A percentile compares a stretch with the other conserved stretches of the same genome.
These are phyloP conservation scores for Punctoribates punctum DNA, from an alignment of 2,888 invertebrate species.

Conservation along the genomic window DNA sequence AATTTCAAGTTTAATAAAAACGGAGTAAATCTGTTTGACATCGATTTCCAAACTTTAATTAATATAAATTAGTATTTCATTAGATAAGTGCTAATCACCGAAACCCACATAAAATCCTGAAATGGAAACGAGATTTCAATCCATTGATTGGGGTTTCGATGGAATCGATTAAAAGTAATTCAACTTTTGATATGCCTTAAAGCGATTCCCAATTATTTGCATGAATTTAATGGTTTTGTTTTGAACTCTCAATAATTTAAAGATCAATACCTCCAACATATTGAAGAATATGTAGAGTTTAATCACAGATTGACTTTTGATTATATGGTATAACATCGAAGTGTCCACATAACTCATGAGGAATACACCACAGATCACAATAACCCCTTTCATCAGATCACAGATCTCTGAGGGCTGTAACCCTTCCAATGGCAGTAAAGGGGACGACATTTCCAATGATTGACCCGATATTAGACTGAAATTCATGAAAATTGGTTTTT, in stretches of 20 bases:
- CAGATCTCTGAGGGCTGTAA: conserved; percentile 87
- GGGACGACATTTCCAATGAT: conserved; percentile 48
- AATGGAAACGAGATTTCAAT: background rate
- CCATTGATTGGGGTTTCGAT: background rate
- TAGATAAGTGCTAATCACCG: background rate
- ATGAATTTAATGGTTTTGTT: background rate
- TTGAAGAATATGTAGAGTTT: conserved; percentile 99
- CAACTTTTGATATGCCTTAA: background rate
- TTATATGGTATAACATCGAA: conserved; percentile 93
- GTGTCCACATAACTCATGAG: conserved; percentile 90
- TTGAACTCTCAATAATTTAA: background rate
- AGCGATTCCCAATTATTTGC: background rate
- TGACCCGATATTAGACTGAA: background rate
- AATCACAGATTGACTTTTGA: conserved; percentile 89
- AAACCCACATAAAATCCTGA: background rate
- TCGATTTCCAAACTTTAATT: background rate
- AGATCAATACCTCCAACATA: conserved; percentile 79
- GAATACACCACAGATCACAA: conserved; percentile 74
- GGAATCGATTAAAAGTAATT: background rate
- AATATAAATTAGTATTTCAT: background rate
- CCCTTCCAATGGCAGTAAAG: conserved; percentile 53
- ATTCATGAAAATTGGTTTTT: background rate
- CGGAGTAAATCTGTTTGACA: background rate
- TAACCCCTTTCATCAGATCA: conserved; percentile 88
- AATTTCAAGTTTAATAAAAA: too few species aligned